A percentile compares a stretch with the other conserved stretches of the same genome.
phyloP scores from a whole-genome alignment of 2,113 vertebrate genomes.

The Geothlypis trichas region DNA sequence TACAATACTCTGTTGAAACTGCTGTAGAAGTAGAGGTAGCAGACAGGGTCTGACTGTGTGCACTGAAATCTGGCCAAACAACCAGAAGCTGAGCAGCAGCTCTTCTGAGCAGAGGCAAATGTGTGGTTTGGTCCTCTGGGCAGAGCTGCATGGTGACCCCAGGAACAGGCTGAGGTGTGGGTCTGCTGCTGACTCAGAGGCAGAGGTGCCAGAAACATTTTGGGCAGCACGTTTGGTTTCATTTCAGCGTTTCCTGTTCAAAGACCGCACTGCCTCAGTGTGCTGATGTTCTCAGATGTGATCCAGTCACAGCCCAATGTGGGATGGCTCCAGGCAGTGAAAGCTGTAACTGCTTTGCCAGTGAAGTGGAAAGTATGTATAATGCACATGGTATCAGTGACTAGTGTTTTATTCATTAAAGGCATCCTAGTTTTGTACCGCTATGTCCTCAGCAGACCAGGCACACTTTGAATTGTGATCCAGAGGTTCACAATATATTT shows the following conservation, averaged over 20 bases:
- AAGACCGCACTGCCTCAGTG: not conserved
- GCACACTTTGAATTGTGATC: conserved; percentile 9
- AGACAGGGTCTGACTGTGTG: not conserved
- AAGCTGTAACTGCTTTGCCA: conserved; percentile 23
- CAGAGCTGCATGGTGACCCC: not conserved
- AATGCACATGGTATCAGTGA: conserved; percentile 29
- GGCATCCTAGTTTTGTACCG: conserved; percentile 10
- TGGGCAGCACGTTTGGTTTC: not conserved
- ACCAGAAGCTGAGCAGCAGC: not conserved
- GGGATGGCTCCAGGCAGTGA: conserved; percentile 26
- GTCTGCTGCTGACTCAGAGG: conserved; percentile 22
- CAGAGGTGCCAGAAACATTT: not conserved
- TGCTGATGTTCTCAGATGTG: conserved; percentile 10
- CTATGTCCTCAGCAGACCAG: conserved; percentile 31
- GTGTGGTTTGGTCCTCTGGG: not conserved
- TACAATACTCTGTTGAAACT: not conserved
- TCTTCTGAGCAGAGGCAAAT: not conserved
- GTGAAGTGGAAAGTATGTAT: conserved; percentile 47
- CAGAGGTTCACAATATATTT: not conserved
- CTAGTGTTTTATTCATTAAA: conserved; percentile 67
- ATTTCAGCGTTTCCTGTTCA: not conserved
- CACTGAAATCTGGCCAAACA: not conserved
- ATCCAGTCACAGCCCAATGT: not conserved
- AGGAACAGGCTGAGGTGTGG: not conserved
- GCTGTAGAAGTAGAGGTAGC: not conserved